These are phyloP conservation scores for Neria commutata DNA, from an alignment of 2,888 invertebrate genomes.

Conservation along the genomic window DNA sequence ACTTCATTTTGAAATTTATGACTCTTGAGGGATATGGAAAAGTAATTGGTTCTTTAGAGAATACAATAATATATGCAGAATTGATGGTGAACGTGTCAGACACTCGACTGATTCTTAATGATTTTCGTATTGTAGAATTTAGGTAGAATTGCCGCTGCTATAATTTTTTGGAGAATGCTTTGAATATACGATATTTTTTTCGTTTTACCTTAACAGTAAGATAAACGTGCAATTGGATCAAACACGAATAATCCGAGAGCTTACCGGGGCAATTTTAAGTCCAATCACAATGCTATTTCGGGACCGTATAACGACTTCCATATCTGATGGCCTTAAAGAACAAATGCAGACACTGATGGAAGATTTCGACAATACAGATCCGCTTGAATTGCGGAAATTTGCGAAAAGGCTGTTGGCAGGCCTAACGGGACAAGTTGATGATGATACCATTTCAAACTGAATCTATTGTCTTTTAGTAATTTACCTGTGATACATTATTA, in stretches of 20 bases:
- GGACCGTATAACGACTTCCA: conserved; percentile 57
- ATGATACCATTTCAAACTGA: no score
- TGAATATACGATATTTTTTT: background rate
- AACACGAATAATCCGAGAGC: conserved; percentile 49
- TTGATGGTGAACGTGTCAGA: conserved; percentile 52
- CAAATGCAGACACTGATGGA: conserved; percentile 57
- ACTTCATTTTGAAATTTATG: conserved; percentile 54
- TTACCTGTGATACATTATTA: no score
- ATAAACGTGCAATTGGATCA: conserved; percentile 57
- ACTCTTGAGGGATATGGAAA: conserved; percentile 54
- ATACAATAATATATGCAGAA: conserved; percentile 55
- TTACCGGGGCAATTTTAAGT: conserved; percentile 56
- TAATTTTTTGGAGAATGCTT: background rate
- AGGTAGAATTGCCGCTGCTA: conserved; percentile 39
- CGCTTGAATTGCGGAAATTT: conserved; percentile 52
- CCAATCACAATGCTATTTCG: conserved; percentile 60
- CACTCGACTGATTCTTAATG: conserved; percentile 48
- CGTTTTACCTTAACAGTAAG: conserved; percentile 44
- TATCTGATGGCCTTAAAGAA: conserved; percentile 56
- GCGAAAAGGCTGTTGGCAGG: conserved; percentile 52
- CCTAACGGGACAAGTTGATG: conserved; percentile 43
- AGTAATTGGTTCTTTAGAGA: conserved; percentile 53
- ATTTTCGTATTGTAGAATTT: conserved; percentile 56
- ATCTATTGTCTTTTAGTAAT: no score
- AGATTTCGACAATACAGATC: conserved; percentile 58